These are phyloP conservation scores for Chionodraco myersi DNA, from an alignment of 2,113 vertebrate species.

Conservation along the genomic window DNA sequence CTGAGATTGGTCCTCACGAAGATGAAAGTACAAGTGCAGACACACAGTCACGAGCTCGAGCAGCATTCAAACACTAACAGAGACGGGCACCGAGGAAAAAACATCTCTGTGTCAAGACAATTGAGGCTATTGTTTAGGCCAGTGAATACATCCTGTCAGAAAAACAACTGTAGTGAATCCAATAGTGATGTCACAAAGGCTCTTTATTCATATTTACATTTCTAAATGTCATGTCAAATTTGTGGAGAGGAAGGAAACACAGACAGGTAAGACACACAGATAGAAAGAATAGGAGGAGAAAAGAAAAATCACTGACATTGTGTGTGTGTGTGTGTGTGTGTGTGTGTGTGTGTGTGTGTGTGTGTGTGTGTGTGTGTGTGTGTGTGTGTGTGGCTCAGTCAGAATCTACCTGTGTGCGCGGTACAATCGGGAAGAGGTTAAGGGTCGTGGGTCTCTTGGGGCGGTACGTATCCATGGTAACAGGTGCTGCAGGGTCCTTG, in stretches of 20 bases:
- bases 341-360: no score
- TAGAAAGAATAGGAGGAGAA: not conserved
- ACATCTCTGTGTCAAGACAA: slow-evolving; percentile 55
- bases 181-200: slow-evolving; percentile 31
- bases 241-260: not conserved
- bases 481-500: slow-evolving; percentile 82
- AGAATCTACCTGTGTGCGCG: slow-evolving; percentile 91
- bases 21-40: not conserved
- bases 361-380: no score
- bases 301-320: not conserved
- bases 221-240: slow-evolving; percentile 1
- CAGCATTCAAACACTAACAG: slow-evolving; percentile 62
- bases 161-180: slow-evolving; percentile 30
- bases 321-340: no score
- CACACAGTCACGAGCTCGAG: slow-evolving; percentile 58
- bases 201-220: slow-evolving; percentile 3
- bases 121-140: slow-evolving; percentile 61
- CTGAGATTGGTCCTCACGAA: slow-evolving; percentile 15
- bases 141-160: slow-evolving; percentile 58
- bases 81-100: slow-evolving; percentile 61
- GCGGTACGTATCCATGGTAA: slow-evolving; percentile 91
- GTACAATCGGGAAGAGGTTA: slow-evolving; percentile 96
- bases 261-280: not conserved
- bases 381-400: not conserved
- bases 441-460: slow-evolving; percentile 97